Base-by-base conservation (phyloP, 2,797 vertebrate species). In the Cyprinodon diabolis region DNA sequence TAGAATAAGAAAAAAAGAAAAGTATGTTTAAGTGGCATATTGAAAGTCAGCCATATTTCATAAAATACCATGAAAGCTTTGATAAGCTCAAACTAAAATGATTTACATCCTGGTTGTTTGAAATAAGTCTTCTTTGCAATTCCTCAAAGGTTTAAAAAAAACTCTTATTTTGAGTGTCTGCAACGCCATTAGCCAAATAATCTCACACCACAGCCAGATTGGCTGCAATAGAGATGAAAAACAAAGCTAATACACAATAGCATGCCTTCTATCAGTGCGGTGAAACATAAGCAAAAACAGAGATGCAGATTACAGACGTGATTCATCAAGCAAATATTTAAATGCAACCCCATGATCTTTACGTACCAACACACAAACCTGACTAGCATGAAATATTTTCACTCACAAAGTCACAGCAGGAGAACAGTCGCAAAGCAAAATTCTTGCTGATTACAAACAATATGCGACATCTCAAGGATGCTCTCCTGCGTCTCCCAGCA, bases 361-460 rank as follows among this genome's bases (percentile, higher is more conserved):
- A 35, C 43, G 43, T 51, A 47, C 55, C 67, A 52, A 71, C 66
- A 69, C 54, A 49, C 63, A 72, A 66, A 55, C 45, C 63, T 37
- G 69, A 45, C 30, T 5, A 14, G 48, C 55, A 51, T 74, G 43
- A 83, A 81, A 76, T 66, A 25, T 66, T 57, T 43, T 71, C 47
- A 77, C 65, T 68, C 73, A 82, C 71, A 84, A 76, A 89, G 76
- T 49, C 84, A 23, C 84, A 80, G 43, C 80, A 72, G 78, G 84
- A 76, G 45, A 79, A 67, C 68, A 5, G 21, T 85, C 62, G 60
- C 78, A 78, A 80, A 74, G 68, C 58, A 1, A 35, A 52, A 49
- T 80, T 88, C 83, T 76, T 40, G 57, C 74, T 77, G 81, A 86
- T 89, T 86, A 78, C 79, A 78, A 85, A 87, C 79, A 75, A 82